Percentiles rank a stretch among this genome's conserved stretches.
Evolutionary conservation across 2,113 vertebrate species (phyloP).

Genomic region (Sander vitreus): DNA sequence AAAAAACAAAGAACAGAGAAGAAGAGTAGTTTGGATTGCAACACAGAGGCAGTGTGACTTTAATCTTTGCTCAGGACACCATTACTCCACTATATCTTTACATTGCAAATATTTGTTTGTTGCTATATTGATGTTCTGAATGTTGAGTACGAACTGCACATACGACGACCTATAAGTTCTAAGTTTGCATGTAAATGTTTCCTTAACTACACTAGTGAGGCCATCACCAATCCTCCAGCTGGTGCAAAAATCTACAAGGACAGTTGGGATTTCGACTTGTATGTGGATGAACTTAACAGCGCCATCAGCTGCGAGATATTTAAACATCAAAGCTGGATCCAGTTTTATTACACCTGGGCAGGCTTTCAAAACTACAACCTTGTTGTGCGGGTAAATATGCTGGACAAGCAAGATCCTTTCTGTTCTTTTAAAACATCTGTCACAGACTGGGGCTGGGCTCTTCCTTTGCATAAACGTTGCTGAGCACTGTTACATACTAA

Average conservation of each 20-base stretch:
- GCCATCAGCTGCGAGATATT: conserved; percentile 83
- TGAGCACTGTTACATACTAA: neutral
- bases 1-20: no score
- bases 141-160: no score
- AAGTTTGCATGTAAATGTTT: neutral
- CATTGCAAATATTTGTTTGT: neutral
- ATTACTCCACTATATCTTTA: neutral
- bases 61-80: neutral
- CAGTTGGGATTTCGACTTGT: conserved; percentile 84
- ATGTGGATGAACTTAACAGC: conserved; percentile 76
- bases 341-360: conserved; percentile 87
- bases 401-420: neutral
- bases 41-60: no score
- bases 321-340: conserved; percentile 81
- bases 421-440: neutral
- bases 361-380: conserved; percentile 87
- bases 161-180: neutral
- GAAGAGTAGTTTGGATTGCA: no score
- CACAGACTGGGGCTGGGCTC: neutral
- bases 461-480: neutral
- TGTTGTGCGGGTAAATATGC: conserved; percentile 83
- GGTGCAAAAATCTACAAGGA: conserved; percentile 84
- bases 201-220: conserved; percentile 61
- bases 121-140: no score
- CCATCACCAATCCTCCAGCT: conserved; percentile 77